Evolutionary conservation across 2,888 invertebrate species (phyloP).

Genomic region (Caenorhabditis auriculariae): DNA sequence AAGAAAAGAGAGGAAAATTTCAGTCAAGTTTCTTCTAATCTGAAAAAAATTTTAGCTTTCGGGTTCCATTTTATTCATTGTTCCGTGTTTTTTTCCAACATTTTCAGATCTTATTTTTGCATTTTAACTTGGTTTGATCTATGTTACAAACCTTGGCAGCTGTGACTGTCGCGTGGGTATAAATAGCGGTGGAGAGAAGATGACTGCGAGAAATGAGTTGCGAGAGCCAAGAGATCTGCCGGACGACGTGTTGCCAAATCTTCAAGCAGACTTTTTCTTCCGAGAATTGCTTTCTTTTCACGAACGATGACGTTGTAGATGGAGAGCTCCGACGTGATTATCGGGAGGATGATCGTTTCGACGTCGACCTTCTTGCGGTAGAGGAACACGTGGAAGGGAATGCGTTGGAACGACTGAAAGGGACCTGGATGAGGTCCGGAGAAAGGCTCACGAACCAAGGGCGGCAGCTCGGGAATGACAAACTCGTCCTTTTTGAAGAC

Average conservation of each 20-base stretch:
- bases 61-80: too few species aligned
- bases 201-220: conserved; percentile 24
- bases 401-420: conserved; percentile 6
- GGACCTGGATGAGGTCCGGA: neutral
- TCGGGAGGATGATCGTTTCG: conserved; percentile 24
- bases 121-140: too few species aligned
- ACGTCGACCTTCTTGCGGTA: conserved; percentile 23
- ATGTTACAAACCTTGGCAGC: too few species aligned
- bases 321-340: conserved; percentile 35
- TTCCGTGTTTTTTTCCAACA: too few species aligned
- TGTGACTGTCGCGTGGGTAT: conserved; percentile 28
- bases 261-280: too few species aligned
- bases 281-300: too few species aligned
- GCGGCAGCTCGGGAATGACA: conserved; percentile 18
- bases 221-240: conserved; percentile 23
- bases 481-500: conserved; percentile 23
- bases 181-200: conserved; percentile 25
- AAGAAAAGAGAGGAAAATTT: too few species aligned
- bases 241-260: conserved; percentile 23
- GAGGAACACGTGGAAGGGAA: conserved; percentile 39
- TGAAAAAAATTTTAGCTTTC: too few species aligned
- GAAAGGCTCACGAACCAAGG: too few species aligned
- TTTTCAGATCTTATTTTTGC: too few species aligned
- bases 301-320: conserved; percentile 40
- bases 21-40: too few species aligned